Percentiles rank a stretch among this genome's conserved stretches.
Conservation (phyloP, 2,113 vertebrate species). For the Amazona guildingii region DNA sequence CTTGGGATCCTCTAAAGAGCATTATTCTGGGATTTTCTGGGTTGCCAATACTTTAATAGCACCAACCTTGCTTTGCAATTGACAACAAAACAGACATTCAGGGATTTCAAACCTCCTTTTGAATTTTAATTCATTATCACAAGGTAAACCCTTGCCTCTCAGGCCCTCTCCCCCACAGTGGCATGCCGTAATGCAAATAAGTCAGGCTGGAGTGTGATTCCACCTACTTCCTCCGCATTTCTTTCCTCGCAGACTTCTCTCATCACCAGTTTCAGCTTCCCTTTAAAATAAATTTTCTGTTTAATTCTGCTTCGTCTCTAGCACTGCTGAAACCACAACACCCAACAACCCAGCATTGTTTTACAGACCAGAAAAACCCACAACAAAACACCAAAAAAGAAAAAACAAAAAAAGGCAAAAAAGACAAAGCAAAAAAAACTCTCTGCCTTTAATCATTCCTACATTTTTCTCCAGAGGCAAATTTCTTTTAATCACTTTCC, state of each 20-base stretch:
- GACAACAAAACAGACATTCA: neutral
- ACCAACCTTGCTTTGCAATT: neutral
- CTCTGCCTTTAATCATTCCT: neutral
- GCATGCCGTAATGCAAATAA: neutral
- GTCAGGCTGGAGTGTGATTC: neutral
- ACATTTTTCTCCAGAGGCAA: constrained; percentile 1
- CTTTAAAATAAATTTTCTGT: neutral
- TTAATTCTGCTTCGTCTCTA: neutral
- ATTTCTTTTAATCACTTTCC: constrained; percentile 50
- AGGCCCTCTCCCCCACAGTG: neutral
- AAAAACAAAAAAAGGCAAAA: too few species aligned
- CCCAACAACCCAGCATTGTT: neutral
- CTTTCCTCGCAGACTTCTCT: neutral
- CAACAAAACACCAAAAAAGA: neutral
- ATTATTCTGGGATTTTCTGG: neutral
- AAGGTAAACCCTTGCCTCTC: neutral
- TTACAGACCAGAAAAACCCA: neutral
- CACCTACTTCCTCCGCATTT: neutral
- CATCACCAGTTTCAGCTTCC: neutral
- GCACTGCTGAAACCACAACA: neutral
- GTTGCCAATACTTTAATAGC: neutral
- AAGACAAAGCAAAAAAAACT: neutral
- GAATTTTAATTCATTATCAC: neutral
- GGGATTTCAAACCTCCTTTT: constrained; percentile 3
- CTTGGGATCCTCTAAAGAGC: neutral